Base-by-base conservation (phyloP, 2,888 invertebrate genomes). In the Vandiemenella viatica region DNA sequence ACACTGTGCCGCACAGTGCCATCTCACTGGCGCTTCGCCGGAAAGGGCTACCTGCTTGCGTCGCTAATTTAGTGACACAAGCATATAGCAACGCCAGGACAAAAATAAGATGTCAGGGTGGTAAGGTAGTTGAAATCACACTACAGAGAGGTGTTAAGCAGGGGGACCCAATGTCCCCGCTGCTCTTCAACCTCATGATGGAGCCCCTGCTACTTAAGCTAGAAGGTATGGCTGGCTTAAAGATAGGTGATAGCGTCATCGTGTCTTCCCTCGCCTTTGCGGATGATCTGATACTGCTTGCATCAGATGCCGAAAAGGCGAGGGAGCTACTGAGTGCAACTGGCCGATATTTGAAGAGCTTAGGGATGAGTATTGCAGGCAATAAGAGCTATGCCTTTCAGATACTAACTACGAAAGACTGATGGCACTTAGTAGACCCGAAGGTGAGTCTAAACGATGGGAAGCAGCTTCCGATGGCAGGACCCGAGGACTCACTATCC, bases 401-500 rank as follows among this genome's bases (percentile, higher is more conserved):
- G 32, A 41, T 40, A 6, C 4, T 10, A 13, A 46, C 57, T 1
- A 54, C 51, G 1, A 56, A 53, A 58, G 58, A 58, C 52, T 59
- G 61, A 46, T 62, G 59, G 59, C 52, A 45, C 53, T 48, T 60
- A 55, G 56, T 44, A 54, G 59, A 62, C 46, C 59, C 62, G 38
- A 53, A 53, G 15, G 40, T 61, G 49, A 32, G 44, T 54, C 19
- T 16, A 26, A n/a, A 37, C n/a, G n/a, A n/a, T 47, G n/a, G 55
- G 52, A 38, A 51, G 43, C 6, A 21, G 15, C 21, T 51, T 38
- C 42, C 49, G n/a, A n/a, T n/a, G n/a, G n/a, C n/a, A n/a, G 6
- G 16, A 18, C 10, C 43, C 26, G 32, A 15, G 10, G 17, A 40
- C 49, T n/a, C n/a, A n/a, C n/a, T n/a, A n/a, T n/a, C n/a, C n/a